Percentiles rank a stretch among this genome's conserved stretches.
Conservation (phyloP, 2,888 invertebrate genomes). For the Cynaeus angustus region DNA sequence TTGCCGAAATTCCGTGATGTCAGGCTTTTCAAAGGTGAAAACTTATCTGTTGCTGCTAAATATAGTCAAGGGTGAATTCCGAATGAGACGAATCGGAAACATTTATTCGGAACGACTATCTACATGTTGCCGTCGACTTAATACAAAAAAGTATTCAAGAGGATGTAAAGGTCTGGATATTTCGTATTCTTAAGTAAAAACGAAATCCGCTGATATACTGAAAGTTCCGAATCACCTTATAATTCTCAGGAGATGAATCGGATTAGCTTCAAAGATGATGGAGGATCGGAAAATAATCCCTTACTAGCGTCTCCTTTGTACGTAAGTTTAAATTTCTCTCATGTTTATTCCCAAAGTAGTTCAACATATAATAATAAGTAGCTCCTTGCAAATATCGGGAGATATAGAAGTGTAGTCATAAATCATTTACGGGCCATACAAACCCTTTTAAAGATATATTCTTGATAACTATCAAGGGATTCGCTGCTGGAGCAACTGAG, state of each 20-base stretch:
- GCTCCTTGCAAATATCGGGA: slow-evolving; percentile 43
- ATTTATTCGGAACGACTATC: slow-evolving; percentile 52
- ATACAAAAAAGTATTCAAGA: slow-evolving; percentile 27
- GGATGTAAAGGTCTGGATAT: slow-evolving; percentile 32
- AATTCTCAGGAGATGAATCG: slow-evolving; percentile 44
- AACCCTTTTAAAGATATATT: slow-evolving; percentile 41
- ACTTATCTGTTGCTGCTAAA: slow-evolving; percentile 55
- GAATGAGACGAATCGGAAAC: slow-evolving; percentile 54
- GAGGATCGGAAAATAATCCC: slow-evolving; percentile 39
- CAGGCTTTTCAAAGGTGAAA: slow-evolving; percentile 49
- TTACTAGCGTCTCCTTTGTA: slow-evolving; percentile 29
- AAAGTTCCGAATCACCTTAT: slow-evolving; percentile 39
- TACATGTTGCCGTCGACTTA: slow-evolving; percentile 34
- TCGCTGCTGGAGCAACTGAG: slow-evolving; percentile 17
- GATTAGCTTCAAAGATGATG: slow-evolving; percentile 43
- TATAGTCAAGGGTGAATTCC: slow-evolving; percentile 53
- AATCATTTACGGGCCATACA: slow-evolving; percentile 46
- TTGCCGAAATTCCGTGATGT: slow-evolving; percentile 52
- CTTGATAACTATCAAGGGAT: slow-evolving; percentile 49
- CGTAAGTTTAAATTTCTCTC: slow-evolving; percentile 33
- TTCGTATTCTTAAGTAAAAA: slow-evolving; percentile 39
- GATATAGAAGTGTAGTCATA: slow-evolving; percentile 45
- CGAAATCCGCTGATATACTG: slow-evolving; percentile 21
- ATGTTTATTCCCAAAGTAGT: slow-evolving; percentile 34
- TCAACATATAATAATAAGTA: slow-evolving; percentile 33